Percentiles rank a stretch among this genome's conserved stretches.
Evolutionary conservation across 1,140 invertebrate genomes (phyloP).

Genomic region (Maconellicoccus hirsutus): DNA sequence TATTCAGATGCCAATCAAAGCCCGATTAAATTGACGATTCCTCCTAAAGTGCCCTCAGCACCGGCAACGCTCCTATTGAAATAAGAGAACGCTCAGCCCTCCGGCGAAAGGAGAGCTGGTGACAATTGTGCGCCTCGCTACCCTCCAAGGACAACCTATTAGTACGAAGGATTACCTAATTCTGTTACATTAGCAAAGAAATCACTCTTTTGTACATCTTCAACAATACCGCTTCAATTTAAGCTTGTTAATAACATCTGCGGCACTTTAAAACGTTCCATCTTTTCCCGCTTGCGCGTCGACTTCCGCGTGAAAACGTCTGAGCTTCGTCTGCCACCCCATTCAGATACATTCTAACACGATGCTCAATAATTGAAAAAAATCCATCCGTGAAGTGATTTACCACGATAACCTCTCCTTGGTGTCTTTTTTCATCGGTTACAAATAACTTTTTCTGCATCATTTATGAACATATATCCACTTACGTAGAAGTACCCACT

Average conservation of each 20-base stretch:
- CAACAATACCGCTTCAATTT: conserved; percentile 16
- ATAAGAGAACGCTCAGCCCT: background rate
- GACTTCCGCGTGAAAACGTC: conserved; percentile 14
- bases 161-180: conserved; percentile 18
- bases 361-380: conserved; percentile 16
- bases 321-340: background rate
- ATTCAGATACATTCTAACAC: background rate
- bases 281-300: background rate
- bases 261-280: conserved; percentile 1
- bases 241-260: conserved; percentile 22
- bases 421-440: conserved; percentile 1
- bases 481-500: too few relatives aligned
- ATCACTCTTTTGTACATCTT: conserved; percentile 14
- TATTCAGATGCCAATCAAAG: conserved; percentile 22
- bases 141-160: conserved; percentile 11
- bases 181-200: conserved; percentile 19
- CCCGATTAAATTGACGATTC: conserved; percentile 20
- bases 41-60: conserved; percentile 9
- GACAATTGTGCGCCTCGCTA: background rate
- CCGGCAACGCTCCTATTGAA: background rate
- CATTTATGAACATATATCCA: too few relatives aligned
- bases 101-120: background rate
- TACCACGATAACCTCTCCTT: background rate
- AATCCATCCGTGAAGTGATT: conserved; percentile 14
- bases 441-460: too few relatives aligned